Conservation (phyloP, 2,113 vertebrate species). For the Centropus unirufus region DNA sequence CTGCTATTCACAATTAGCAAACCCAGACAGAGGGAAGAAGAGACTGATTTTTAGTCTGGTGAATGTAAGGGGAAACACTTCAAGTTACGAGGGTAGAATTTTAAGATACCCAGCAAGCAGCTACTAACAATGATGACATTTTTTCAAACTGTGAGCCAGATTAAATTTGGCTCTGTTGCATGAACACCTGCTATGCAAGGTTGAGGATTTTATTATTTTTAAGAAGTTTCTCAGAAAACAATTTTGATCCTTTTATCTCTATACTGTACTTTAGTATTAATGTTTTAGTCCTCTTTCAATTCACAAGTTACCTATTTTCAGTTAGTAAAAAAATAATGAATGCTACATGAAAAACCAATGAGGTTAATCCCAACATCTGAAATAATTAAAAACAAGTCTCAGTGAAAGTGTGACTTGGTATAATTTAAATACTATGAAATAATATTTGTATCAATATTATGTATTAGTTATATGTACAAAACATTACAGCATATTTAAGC, state of each 20-base stretch:
- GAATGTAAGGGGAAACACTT: background rate
- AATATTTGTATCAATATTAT: background rate
- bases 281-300: background rate
- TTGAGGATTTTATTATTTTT: background rate
- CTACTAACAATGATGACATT: background rate
- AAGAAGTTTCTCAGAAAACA: background rate
- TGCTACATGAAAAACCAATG: background rate
- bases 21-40: background rate
- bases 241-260: background rate
- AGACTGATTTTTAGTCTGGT: background rate
- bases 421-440: background rate
- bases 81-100: background rate
- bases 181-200: rapidly evolving
- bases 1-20: background rate
- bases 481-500: background rate
- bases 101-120: background rate
- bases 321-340: background rate
- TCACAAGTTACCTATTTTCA: background rate
- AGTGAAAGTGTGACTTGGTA: background rate
- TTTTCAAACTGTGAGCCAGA: background rate
- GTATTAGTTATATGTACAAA: background rate
- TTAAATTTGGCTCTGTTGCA: background rate
- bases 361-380: background rate
- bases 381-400: background rate
- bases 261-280: background rate